Conservation (phyloP, 2,888 invertebrate genomes). For the Drosophila emarginata region DNA sequence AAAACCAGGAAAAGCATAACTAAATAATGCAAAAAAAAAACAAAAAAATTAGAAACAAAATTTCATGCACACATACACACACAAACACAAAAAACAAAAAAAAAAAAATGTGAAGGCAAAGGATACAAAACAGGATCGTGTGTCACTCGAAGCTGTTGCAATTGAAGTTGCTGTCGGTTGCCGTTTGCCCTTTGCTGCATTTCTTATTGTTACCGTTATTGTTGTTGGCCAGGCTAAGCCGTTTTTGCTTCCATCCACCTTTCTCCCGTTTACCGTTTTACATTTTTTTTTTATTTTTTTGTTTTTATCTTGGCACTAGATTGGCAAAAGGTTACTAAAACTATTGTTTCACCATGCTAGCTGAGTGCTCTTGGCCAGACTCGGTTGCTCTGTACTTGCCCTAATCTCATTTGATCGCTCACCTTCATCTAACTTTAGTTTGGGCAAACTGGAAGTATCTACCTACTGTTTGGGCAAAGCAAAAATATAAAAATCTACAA, state of each 20-base stretch:
- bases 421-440: not conserved
- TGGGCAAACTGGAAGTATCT: not conserved
- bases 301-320: not conserved
- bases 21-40: constrained; percentile 48
- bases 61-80: not conserved
- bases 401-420: not conserved
- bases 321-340: not conserved
- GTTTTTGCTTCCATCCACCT: not conserved
- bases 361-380: not conserved
- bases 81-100: constrained; percentile 7
- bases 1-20: constrained; percentile 23
- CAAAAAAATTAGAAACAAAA: not conserved
- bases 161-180: constrained; percentile 15
- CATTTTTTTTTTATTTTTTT: not conserved
- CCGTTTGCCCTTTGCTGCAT: not conserved
- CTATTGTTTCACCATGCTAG: not conserved
- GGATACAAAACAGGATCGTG: not conserved
- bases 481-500: not conserved
- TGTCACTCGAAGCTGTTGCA: constrained; percentile 25
- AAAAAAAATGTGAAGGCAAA: not conserved
- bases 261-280: not conserved
- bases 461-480: no score
- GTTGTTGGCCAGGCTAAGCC: not conserved
- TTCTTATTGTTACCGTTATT: not conserved
- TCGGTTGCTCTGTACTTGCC: not conserved